Conservation (phyloP, 2,888 invertebrate genomes). For the Malachius bipustulatus region DNA sequence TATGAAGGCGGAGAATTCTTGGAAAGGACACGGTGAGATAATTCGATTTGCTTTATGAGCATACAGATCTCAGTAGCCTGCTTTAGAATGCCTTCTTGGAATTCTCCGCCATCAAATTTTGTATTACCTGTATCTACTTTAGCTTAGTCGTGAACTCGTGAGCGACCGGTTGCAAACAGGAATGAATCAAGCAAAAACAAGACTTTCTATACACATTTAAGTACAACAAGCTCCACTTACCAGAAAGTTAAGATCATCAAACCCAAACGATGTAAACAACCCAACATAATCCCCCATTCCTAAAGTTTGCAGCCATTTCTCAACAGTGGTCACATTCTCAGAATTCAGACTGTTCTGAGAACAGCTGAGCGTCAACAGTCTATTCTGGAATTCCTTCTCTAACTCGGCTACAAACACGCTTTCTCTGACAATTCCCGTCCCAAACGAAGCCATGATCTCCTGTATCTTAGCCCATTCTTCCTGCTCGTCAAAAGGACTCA, state of each 20-base stretch:
- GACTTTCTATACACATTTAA: too few relatives aligned
- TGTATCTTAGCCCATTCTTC: constrained; percentile 96
- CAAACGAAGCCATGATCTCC: constrained; percentile 90
- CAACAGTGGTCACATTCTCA: constrained; percentile 49
- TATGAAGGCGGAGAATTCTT: too few relatives aligned
- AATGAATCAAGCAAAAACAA: too few relatives aligned
- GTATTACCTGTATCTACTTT: too few relatives aligned
- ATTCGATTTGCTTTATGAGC: too few relatives aligned
- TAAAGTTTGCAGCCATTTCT: constrained; percentile 66
- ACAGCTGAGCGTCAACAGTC: constrained; percentile 56
- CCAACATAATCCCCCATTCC: constrained; percentile 75
- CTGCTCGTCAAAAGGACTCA: constrained; percentile 86
- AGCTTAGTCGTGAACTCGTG: too few relatives aligned
- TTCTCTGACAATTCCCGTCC: constrained; percentile 67
- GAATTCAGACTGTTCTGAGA: constrained; percentile 41
- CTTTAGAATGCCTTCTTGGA: too few relatives aligned
- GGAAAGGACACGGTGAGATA: too few relatives aligned
- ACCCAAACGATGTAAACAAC: constrained; percentile 75
- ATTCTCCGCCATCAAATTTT: too few relatives aligned
- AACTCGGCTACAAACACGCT: constrained; percentile 68
- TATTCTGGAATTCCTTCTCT: constrained; percentile 65
- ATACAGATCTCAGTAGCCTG: too few relatives aligned
- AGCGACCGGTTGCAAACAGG: too few relatives aligned
- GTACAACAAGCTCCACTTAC: too few relatives aligned
- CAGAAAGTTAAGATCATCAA: constrained; percentile 84